phyloP scores from a whole-genome alignment of 2,888 invertebrate genomes.

The Sisyra nigra region DNA sequence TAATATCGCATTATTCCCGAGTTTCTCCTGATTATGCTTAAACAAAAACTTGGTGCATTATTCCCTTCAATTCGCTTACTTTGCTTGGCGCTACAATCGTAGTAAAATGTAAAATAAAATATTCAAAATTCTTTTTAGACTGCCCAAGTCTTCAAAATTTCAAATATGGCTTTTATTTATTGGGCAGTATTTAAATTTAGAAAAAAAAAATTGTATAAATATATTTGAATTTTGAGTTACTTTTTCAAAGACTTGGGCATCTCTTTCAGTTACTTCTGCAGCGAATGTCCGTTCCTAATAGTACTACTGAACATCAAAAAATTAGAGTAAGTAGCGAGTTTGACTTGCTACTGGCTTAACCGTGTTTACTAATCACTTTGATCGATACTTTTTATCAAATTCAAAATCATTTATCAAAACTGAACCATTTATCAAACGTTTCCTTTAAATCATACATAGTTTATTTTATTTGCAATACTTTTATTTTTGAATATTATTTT shows the following conservation, averaged over 20 bases:
- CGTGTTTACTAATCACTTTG: background rate
- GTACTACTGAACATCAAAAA: conserved; percentile 73
- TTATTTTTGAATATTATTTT: no score
- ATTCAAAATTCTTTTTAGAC: background rate
- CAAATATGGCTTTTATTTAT: background rate
- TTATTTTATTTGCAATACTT: no score
- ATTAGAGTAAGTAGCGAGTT: conserved; percentile 65
- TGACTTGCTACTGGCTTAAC: conserved; percentile 2
- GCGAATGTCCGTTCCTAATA: conserved; percentile 73
- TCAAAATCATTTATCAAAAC: background rate
- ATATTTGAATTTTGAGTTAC: background rate
- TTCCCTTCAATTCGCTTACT: background rate
- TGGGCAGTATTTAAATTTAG: background rate
- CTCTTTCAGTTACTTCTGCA: conserved; percentile 75
- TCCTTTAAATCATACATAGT: no score
- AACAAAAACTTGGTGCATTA: background rate
- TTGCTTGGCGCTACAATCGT: background rate
- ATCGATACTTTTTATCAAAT: conserved; percentile 1
- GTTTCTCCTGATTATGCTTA: background rate
- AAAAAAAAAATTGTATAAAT: background rate
- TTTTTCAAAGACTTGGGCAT: conserved; percentile 5
- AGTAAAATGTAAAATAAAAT: background rate
- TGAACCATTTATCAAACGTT: background rate
- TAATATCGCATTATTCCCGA: background rate
- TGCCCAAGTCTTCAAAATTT: conserved; percentile 1